phyloP scores from a whole-genome alignment of 2,113 vertebrate species.

The Corvus moneduloides region DNA sequence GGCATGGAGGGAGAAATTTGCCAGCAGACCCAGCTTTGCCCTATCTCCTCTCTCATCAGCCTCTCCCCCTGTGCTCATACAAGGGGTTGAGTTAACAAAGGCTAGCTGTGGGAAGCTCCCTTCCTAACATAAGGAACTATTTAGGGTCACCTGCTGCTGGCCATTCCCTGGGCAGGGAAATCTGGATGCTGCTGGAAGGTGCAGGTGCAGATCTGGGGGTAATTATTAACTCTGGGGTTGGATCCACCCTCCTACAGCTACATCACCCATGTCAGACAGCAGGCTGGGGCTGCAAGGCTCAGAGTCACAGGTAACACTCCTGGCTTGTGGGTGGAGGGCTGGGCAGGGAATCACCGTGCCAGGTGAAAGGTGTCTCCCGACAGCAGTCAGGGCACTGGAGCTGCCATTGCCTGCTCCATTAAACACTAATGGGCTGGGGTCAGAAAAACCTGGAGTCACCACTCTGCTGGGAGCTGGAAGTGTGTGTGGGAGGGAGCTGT shows the following conservation, averaged over 20 bases:
- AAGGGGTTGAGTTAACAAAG: background rate
- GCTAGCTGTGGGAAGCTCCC: background rate
- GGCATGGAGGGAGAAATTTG: rapidly evolving
- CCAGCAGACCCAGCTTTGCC: background rate
- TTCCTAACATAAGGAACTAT: rapidly evolving
- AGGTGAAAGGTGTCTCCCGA: background rate
- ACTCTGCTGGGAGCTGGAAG: background rate
- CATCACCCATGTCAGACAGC: background rate
- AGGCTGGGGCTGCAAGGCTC: background rate
- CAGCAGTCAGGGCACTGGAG: background rate
- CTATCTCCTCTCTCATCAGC: background rate
- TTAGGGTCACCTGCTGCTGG: background rate
- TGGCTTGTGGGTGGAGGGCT: background rate
- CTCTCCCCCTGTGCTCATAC: background rate
- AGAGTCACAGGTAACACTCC: background rate
- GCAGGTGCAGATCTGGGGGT: background rate
- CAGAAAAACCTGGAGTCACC: background rate
- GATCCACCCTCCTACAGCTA: background rate
- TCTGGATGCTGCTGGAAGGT: background rate
- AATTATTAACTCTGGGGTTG: background rate
- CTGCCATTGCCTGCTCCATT: background rate
- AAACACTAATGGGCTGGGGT: background rate
- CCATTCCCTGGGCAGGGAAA: background rate
- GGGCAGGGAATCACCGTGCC: background rate
- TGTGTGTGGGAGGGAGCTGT: background rate